phyloP scores from a whole-genome alignment of 2,113 vertebrate species.

The Caretta caretta region DNA sequence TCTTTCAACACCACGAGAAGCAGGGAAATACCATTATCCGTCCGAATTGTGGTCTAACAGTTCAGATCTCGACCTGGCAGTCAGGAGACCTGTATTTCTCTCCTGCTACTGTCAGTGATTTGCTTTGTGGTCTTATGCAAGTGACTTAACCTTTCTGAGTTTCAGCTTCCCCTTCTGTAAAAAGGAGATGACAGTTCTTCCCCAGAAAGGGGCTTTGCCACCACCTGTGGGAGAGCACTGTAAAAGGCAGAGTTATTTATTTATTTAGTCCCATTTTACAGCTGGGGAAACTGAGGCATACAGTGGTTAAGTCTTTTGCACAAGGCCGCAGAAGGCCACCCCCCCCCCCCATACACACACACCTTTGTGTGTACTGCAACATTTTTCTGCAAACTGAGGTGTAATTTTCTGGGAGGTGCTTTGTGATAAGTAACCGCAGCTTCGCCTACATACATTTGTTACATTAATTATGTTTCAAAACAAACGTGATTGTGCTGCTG shows the following conservation, averaged over 20 bases:
- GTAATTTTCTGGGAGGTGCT: background rate
- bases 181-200: background rate
- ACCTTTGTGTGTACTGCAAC: background rate
- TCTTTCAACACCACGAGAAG: background rate
- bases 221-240: background rate
- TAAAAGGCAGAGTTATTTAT: background rate
- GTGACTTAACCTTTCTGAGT: background rate
- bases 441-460: background rate
- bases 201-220: background rate
- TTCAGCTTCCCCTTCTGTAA: accelerated
- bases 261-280: background rate
- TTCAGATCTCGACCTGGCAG: background rate
- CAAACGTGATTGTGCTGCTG: background rate
- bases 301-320: background rate
- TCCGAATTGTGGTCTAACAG: background rate
- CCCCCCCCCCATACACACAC: background rate
- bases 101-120: background rate
- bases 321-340: background rate
- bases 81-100: background rate
- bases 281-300: background rate
- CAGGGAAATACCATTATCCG: background rate
- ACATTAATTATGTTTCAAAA: conserved; percentile 29
- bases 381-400: background rate
- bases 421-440: background rate
- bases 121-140: background rate